A percentile compares a stretch with the other conserved stretches of the same genome.
phyloP scores from a whole-genome alignment of 1,140 invertebrate species.

The Tachypleus tridentatus region DNA sequence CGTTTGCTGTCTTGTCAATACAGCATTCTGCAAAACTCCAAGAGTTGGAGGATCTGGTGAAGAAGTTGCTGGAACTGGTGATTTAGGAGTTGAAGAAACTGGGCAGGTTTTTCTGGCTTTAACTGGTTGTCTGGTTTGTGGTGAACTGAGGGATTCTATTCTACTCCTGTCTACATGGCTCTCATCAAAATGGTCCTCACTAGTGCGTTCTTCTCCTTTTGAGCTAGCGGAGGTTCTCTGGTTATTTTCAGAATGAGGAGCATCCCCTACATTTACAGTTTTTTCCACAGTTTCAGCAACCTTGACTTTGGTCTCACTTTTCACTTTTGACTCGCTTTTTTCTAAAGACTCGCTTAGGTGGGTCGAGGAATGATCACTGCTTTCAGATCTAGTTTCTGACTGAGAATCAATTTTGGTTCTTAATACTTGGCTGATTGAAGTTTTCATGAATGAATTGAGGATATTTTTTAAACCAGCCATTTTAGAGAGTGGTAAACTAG shows the following conservation, averaged over 20 bases:
- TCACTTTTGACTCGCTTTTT: constrained; percentile 6
- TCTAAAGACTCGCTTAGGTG: background rate
- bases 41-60: background rate
- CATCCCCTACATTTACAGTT: background rate
- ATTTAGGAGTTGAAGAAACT: background rate
- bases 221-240: too few species aligned
- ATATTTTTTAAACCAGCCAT: constrained; percentile 1
- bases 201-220: too few species aligned
- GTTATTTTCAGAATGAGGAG: too few species aligned
- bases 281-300: background rate
- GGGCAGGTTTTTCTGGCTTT: too few species aligned
- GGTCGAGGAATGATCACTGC: too few species aligned
- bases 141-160: too few species aligned
- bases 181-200: too few species aligned
- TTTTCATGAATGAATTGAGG: constrained; percentile 12
- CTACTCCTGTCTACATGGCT: too few species aligned
- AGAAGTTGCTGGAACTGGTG: constrained; percentile 2
- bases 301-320: background rate
- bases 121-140: too few species aligned
- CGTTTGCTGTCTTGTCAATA: constrained; percentile 2
- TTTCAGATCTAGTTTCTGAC: too few species aligned
- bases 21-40: constrained; percentile 2
- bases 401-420: constrained; percentile 16
- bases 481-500: background rate
- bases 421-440: constrained; percentile 15